These are phyloP conservation scores for Hydractinia echinata DNA, from an alignment of 30 jellyfish, hydroid and myxozoan genomes.

Conservation along the genomic window DNA sequence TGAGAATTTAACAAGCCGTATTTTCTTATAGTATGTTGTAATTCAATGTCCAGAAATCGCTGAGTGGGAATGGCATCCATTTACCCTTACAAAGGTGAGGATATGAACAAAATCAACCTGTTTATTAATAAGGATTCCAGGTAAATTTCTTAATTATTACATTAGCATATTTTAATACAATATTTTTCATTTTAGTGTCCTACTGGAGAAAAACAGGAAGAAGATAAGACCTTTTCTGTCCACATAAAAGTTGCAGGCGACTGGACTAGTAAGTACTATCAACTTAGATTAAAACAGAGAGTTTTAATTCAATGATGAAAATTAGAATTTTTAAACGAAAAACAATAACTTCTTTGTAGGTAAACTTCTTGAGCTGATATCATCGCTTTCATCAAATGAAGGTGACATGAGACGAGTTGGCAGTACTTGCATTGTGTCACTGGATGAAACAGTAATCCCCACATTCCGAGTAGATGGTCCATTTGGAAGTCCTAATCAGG, in stretches of 20 bases:
- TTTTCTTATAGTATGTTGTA: conserved; percentile 55
- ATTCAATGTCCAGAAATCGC: conserved; percentile 88
- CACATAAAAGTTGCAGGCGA: conserved; percentile 72
- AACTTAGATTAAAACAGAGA: not conserved
- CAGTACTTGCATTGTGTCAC: conserved; percentile 30
- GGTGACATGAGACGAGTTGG: conserved; percentile 35
- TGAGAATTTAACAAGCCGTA: not conserved
- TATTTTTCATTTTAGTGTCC: conserved; percentile 54
- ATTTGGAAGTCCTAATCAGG: conserved; percentile 82
- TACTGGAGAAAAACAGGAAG: conserved; percentile 4
- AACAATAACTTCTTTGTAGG: no score
- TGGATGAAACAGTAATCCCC: conserved; percentile 10
- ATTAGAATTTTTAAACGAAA: no score
- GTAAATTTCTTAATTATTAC: not conserved
- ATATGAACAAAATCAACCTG: not conserved
- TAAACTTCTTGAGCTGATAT: not conserved
- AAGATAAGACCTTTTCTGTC: conserved; percentile 51
- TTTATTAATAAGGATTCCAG: not conserved
- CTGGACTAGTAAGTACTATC: conserved; percentile 65
- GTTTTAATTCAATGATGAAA: no score
- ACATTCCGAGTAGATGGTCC: conserved; percentile 67
- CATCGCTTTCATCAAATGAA: not conserved
- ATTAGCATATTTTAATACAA: not conserved
- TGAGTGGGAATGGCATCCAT: conserved; percentile 93
- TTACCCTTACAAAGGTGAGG: conserved; percentile 76